These are phyloP conservation scores for Tipula lateralis DNA, from an alignment of 2,888 invertebrate genomes.

Conservation along the genomic window DNA sequence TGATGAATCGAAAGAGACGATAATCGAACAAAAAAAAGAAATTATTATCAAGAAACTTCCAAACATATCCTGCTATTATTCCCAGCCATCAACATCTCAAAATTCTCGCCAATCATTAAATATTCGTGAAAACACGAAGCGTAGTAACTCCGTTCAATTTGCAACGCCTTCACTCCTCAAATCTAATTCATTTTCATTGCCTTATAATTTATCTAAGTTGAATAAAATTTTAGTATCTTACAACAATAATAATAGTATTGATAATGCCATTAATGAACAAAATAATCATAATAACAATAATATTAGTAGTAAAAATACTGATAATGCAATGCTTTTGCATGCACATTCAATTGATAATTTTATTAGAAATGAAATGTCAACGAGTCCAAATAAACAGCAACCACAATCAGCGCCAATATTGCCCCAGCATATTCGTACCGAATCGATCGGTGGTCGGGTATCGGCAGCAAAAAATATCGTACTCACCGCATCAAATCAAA, in stretches of 20 bases:
- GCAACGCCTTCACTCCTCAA: neutral
- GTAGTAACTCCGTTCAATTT: slow-evolving; percentile 20
- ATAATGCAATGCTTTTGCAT: slow-evolving; percentile 49
- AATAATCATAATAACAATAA: slow-evolving; percentile 30
- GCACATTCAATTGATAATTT: slow-evolving; percentile 45
- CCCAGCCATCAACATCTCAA: neutral
- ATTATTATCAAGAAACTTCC: slow-evolving; percentile 38
- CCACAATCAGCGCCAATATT: slow-evolving; percentile 43
- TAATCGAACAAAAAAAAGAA: slow-evolving; percentile 41
- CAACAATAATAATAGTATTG: neutral
- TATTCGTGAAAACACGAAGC: neutral
- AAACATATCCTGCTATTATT: slow-evolving; percentile 34
- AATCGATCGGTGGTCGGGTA: slow-evolving; percentile 54
- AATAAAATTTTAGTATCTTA: slow-evolving; percentile 24
- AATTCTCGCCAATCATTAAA: neutral
- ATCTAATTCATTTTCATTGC: slow-evolving; percentile 1
- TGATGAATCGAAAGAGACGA: slow-evolving; percentile 39
- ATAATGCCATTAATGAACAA: slow-evolving; percentile 37
- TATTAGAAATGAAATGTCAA: slow-evolving; percentile 35
- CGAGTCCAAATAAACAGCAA: slow-evolving; percentile 38
- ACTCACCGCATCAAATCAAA: slow-evolving; percentile 20
- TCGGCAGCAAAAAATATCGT: slow-evolving; percentile 51
- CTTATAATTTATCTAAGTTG: slow-evolving; percentile 26
- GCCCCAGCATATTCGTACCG: slow-evolving; percentile 53
- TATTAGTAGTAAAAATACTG: slow-evolving; percentile 40